Conservation (phyloP, 1,140 invertebrate genomes). For the Bombus confusus region DNA sequence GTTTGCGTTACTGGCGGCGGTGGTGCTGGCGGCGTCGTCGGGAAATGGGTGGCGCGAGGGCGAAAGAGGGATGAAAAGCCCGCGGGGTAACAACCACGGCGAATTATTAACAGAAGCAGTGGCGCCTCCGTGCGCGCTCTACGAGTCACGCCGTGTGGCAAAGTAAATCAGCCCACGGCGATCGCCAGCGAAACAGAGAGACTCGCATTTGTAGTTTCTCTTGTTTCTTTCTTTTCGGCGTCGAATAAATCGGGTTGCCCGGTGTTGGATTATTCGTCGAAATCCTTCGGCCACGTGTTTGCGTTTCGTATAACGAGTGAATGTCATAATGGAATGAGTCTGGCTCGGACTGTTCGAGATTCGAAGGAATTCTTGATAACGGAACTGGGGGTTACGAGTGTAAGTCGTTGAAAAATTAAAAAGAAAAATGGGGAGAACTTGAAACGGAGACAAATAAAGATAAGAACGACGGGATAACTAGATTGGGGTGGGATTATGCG, state of each 20-base stretch:
- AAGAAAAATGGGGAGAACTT: not conserved
- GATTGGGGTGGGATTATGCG: no score
- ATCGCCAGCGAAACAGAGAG: constrained; percentile 51
- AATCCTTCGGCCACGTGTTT: constrained; percentile 30
- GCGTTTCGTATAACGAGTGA: not conserved
- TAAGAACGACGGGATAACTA: no score
- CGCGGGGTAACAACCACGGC: constrained; percentile 64
- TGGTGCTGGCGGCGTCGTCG: constrained; percentile 38
- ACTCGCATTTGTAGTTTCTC: not conserved
- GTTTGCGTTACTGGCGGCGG: constrained; percentile 70
- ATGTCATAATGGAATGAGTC: not conserved
- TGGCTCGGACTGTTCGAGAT: not conserved
- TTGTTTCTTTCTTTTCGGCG: not conserved
- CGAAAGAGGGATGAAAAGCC: constrained; percentile 59
- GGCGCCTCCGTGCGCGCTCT: constrained; percentile 59
- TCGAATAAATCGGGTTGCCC: constrained; percentile 40
- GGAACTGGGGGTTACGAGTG: not conserved
- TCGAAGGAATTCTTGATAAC: not conserved
- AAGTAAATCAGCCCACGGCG: constrained; percentile 69
- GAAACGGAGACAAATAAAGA: not conserved
- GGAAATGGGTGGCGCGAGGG: constrained; percentile 37
- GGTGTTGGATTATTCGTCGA: constrained; percentile 49
- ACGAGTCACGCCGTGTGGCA: constrained; percentile 57
- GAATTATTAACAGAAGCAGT: constrained; percentile 70
- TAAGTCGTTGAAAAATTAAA: not conserved